Percentiles rank a stretch among this genome's conserved stretches.
phyloP scores from a whole-genome alignment of 2,113 vertebrate species.

The Spea multiplicata region DNA sequence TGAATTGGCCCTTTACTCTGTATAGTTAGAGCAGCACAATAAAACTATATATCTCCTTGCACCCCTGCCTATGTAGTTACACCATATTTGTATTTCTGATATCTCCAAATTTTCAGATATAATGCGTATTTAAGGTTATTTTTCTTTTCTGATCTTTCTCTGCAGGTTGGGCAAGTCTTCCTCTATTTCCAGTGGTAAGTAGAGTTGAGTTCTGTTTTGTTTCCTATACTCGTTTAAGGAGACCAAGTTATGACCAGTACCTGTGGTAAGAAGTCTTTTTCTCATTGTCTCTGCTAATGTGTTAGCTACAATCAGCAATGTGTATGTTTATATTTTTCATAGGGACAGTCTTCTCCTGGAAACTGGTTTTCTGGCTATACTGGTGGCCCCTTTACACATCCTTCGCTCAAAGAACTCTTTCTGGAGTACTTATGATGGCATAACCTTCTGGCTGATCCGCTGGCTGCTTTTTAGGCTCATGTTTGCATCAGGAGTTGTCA shows the following conservation, averaged over 20 bases:
- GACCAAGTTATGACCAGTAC: not conserved
- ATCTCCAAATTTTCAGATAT: too few relatives aligned
- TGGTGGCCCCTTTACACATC: conserved; percentile 78
- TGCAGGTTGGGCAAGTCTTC: conserved; percentile 93
- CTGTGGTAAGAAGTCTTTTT: not conserved
- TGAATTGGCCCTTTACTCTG: too few relatives aligned
- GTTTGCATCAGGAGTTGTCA: conserved; percentile 92
- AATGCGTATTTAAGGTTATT: not conserved
- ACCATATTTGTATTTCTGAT: too few relatives aligned
- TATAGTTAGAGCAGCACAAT: too few relatives aligned
- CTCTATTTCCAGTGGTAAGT: conserved; percentile 98
- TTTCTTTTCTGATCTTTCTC: not conserved
- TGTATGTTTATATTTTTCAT: not conserved
- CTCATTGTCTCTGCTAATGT: too few relatives aligned
- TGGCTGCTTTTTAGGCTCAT: conserved; percentile 95
- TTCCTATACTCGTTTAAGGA: not conserved
- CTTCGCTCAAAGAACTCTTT: conserved; percentile 46
- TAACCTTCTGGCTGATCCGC: conserved; percentile 85
- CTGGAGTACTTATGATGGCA: conserved; percentile 63
- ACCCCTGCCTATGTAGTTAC: too few relatives aligned
- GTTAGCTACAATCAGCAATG: not conserved
- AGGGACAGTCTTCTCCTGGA: conserved; percentile 93
- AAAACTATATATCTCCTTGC: too few relatives aligned
- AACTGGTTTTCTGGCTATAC: conserved; percentile 79
- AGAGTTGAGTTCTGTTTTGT: not conserved